These are phyloP conservation scores for Labrus mixtus DNA, from an alignment of 2,113 vertebrate species.

Conservation along the genomic window DNA sequence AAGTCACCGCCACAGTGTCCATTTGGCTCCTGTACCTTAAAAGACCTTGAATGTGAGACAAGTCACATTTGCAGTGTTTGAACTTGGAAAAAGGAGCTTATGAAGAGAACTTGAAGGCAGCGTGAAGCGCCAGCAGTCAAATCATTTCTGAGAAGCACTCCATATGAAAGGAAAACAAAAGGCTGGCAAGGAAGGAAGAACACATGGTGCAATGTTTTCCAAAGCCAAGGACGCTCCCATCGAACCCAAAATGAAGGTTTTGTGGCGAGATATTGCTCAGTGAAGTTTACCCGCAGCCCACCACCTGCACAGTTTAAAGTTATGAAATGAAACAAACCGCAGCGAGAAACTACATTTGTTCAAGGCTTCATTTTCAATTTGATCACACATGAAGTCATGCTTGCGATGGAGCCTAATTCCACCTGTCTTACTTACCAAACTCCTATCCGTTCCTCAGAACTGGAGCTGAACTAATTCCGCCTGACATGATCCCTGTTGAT, in stretches of 20 bases:
- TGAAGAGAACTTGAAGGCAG: conserved; percentile 42
- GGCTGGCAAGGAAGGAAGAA: conserved; percentile 24
- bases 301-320: neutral
- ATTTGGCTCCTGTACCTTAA: conserved; percentile 23
- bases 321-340: conserved; percentile 8
- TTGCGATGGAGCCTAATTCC: conserved; percentile 26
- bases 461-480: conserved; percentile 67
- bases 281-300: conserved; percentile 28
- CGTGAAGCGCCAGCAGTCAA: conserved; percentile 40
- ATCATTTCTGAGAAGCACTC: conserved; percentile 39
- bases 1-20: conserved; percentile 8
- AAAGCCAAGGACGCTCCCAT: conserved; percentile 35
- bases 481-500: conserved; percentile 72
- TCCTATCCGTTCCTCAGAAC: conserved; percentile 32
- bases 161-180: conserved; percentile 61
- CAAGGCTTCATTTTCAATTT: conserved; percentile 16
- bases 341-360: conserved; percentile 4
- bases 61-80: conserved; percentile 49
- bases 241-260: conserved; percentile 39
- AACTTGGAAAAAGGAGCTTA: conserved; percentile 45
- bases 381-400: conserved; percentile 16
- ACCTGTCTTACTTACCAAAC: conserved; percentile 47
- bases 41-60: conserved; percentile 29
- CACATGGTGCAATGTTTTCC: conserved; percentile 39
- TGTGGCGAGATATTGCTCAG: conserved; percentile 37